Evolutionary conservation across 2,113 vertebrate genomes (phyloP).

Genomic region (Diglossa brunneiventris): DNA sequence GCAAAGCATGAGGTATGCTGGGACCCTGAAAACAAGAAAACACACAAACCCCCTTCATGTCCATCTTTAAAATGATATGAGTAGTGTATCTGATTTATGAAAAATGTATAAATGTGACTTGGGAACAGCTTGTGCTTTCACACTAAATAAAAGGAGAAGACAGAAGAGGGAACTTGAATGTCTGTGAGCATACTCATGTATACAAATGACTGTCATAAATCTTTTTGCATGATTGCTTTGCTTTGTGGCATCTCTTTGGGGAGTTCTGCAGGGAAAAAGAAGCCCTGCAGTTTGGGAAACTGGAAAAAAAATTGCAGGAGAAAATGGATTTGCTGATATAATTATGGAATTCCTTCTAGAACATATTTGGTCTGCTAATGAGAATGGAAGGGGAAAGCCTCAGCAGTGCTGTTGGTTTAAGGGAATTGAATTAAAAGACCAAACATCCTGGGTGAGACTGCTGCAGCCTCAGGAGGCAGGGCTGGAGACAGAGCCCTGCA

Average conservation of each 20-base stretch:
- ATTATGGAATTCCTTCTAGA: conserved; percentile 54
- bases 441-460: neutral
- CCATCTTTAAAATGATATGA: neutral
- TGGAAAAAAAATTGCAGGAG: neutral
- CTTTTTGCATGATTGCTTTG: conserved; percentile 49
- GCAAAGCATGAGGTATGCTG: neutral
- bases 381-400: neutral
- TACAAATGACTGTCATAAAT: conserved; percentile 58
- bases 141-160: conserved; percentile 63
- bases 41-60: neutral
- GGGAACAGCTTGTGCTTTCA: conserved; percentile 67
- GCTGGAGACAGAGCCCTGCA: neutral
- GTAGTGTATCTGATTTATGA: conserved; percentile 39
- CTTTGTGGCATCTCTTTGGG: conserved; percentile 44
- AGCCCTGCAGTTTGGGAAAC: neutral
- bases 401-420: conserved; percentile 20
- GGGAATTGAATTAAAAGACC: conserved; percentile 38
- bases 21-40: neutral
- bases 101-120: conserved; percentile 32
- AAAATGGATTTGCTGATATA: conserved; percentile 14
- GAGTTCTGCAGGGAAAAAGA: neutral
- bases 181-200: conserved; percentile 46
- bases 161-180: conserved; percentile 21
- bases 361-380: conserved; percentile 37
- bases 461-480: neutral